phyloP scores from a whole-genome alignment of 2,113 vertebrate genomes.

The Dryoscopus gambensis region DNA sequence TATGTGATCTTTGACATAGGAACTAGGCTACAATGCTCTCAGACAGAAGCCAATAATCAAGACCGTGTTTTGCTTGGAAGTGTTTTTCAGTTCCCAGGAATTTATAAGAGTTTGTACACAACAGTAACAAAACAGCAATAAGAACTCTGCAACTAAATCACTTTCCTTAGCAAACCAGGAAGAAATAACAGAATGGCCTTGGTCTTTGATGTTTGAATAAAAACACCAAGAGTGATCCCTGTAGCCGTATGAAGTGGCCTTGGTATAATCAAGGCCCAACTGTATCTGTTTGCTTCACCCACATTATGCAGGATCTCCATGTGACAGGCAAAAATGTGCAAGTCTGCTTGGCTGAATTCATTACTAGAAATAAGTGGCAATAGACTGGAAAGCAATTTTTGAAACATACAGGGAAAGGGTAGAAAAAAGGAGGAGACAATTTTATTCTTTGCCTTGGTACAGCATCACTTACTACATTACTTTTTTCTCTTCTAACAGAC shows the following conservation, averaged over 20 bases:
- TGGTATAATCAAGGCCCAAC: constrained; percentile 2
- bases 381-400: not conserved
- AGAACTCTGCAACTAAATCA: not conserved
- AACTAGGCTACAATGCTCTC: not conserved
- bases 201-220: constrained; percentile 44
- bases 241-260: not conserved
- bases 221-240: constrained; percentile 4
- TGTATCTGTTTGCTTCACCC: constrained; percentile 20
- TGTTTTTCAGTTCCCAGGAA: not conserved
- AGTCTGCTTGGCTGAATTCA: constrained; percentile 19
- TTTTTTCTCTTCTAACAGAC: not conserved
- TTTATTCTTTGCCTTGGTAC: not conserved
- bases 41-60: not conserved
- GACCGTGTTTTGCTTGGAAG: not conserved
- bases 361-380: constrained; percentile 19
- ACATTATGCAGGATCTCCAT: constrained; percentile 28
- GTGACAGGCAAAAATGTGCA: constrained; percentile 7
- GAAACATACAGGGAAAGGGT: not conserved
- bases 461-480: not conserved
- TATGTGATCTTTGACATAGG: not conserved
- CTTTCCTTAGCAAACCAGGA: constrained; percentile 25
- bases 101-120: not conserved
- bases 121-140: not conserved
- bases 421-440: not conserved
- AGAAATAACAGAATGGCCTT: constrained; percentile 3